Conservation (phyloP, 1,140 invertebrate species). For the Aphidius ervi region DNA sequence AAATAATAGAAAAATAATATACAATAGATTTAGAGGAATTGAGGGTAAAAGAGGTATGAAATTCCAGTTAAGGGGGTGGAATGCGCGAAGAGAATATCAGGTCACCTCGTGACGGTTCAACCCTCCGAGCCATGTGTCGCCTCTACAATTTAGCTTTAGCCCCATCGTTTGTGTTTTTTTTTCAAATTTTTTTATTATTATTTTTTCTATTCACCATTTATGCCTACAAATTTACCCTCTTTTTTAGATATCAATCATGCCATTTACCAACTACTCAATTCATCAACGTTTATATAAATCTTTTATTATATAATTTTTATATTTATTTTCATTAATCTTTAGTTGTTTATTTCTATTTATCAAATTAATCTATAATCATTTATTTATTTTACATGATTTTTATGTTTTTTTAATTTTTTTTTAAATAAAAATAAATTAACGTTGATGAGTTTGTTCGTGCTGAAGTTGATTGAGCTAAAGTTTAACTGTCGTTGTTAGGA, state of each 20-base stretch:
- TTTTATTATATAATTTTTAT: no score
- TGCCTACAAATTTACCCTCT: no score
- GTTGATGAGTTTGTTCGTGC: no score
- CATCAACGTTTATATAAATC: not conserved
- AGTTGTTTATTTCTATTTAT: not conserved
- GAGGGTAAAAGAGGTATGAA: slow-evolving; percentile 4
- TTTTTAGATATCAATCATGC: slow-evolving; percentile 9
- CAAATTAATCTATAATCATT: not conserved
- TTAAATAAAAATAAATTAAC: no score
- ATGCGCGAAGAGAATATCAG: slow-evolving; percentile 22
- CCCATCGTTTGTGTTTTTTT: slow-evolving; percentile 2
- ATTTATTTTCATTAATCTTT: not conserved
- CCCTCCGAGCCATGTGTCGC: slow-evolving; percentile 20
- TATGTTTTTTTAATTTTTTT: no score
- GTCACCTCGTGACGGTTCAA: slow-evolving; percentile 17
- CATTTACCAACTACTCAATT: not conserved
- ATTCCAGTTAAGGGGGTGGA: slow-evolving; percentile 18
- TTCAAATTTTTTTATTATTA: slow-evolving; percentile 1
- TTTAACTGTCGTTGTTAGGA: no score
- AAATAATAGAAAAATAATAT: no score
- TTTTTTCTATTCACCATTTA: not conserved
- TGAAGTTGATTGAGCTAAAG: no score
- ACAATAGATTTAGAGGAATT: not conserved
- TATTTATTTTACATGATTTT: no score
- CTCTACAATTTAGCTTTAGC: slow-evolving; percentile 3